Evolutionary conservation across 1,140 invertebrate genomes (phyloP), one percentile per base, ranked within the genome.

Genomic region (Philopotamus ludificatus): DNA sequence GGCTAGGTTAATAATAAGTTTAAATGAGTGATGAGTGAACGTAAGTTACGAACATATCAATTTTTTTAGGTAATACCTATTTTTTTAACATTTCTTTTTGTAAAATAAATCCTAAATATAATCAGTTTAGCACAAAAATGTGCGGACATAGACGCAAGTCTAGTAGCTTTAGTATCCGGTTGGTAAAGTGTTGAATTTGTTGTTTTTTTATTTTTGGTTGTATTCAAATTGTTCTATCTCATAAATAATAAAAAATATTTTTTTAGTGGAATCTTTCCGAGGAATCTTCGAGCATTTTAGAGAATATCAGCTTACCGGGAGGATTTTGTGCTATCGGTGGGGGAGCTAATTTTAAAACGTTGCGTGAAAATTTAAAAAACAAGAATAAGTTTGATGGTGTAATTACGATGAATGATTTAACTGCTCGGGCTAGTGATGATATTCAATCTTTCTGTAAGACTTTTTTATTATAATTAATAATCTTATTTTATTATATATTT

Each of bases 401-500:
- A 0, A 65, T 42, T 1, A 49, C 25, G 25, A 49, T 63, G n/a
- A 63, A 59, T 26, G 18, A 62, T 50, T n/a, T 70, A 3, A 60
- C 53, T 12, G 23, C 63, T 1, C 50, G 63, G 21, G 20, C 66
- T n/a, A 23, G 53, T 18, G 34, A 28, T 34, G 58, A 47, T 22
- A 59, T 70, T 51, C 62, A 59, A 25, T 45, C 44, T 22, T 70
- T 70, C 34, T 20, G 69, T 70, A 59, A 65, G 69, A 28, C 28
- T 2, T 9, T 23, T 9, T 26, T 18, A 16, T 44, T 15, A 15
- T 44, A 15, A 44, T 9, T 1, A 44, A 44, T 3, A 44, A 44
- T 44, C 41, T 2, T 2, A 44, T 44, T n/a, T 12, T 44, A 39
- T 39, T 39, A 15, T 44, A 1, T 15, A 44, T 44, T 3, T 18